phyloP scores from a whole-genome alignment of 2,888 invertebrate species.

The Scaptomyza tumidula region DNA sequence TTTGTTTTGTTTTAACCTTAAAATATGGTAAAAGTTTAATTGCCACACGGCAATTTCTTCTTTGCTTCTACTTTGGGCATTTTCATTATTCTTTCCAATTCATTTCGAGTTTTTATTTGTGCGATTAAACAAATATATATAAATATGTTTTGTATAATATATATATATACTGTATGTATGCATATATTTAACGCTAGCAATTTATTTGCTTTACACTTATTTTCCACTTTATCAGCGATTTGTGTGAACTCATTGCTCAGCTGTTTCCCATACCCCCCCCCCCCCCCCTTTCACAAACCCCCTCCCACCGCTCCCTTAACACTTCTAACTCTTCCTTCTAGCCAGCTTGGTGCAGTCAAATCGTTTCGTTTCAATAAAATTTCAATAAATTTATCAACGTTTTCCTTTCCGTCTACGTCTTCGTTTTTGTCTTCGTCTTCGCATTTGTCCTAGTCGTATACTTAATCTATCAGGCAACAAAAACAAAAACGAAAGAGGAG shows the following conservation, averaged over 20 bases:
- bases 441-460: constrained; percentile 21
- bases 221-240: constrained; percentile 1
- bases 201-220: not conserved
- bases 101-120: not conserved
- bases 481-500: not conserved
- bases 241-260: not conserved
- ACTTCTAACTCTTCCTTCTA: constrained; percentile 8
- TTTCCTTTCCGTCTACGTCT: not conserved
- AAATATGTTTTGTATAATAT: no score
- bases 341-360: constrained; percentile 65
- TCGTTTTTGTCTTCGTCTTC: not conserved
- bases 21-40: constrained; percentile 66
- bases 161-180: not conserved
- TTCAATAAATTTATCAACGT: constrained; percentile 79
- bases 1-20: constrained; percentile 17
- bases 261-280: not conserved
- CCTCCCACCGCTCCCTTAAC: not conserved
- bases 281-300: no score
- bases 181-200: not conserved
- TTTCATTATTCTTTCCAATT: not conserved
- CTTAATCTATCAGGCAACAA: constrained; percentile 37
- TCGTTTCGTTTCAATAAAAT: constrained; percentile 81
- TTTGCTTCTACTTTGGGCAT: not conserved
- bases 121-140: no score
- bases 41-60: constrained; percentile 28